Conservation (phyloP, 2,888 invertebrate genomes). For the Tenthredo notha region DNA sequence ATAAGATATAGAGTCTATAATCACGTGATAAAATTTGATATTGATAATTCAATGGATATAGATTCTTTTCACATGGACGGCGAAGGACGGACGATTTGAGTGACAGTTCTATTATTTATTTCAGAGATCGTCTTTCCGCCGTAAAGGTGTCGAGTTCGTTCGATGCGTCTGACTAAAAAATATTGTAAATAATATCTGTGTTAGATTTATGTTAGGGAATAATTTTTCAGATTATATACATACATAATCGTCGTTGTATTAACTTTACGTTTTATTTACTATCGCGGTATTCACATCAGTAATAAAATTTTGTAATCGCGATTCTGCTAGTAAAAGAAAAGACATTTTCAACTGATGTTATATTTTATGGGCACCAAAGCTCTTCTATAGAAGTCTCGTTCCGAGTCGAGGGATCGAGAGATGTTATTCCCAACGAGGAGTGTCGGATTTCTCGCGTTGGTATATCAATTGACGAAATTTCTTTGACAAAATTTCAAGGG, state of each 20-base stretch:
- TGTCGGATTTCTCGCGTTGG: neutral
- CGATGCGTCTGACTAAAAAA: conserved; percentile 43
- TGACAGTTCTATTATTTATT: neutral
- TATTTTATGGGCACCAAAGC: neutral
- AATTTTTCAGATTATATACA: neutral
- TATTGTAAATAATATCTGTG: neutral
- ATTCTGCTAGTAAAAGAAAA: neutral
- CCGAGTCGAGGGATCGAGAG: neutral
- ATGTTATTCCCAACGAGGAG: conserved; percentile 14
- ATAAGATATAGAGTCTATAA: neutral
- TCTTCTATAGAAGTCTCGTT: neutral
- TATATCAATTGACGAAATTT: conserved; percentile 15
- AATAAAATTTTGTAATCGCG: neutral
- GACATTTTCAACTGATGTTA: neutral
- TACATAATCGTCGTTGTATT: neutral
- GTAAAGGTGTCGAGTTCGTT: conserved; percentile 23
- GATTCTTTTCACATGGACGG: neutral
- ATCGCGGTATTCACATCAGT: neutral
- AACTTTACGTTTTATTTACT: neutral
- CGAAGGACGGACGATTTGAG: neutral
- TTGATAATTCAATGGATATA: neutral
- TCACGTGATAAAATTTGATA: neutral
- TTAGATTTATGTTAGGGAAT: neutral
- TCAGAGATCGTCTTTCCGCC: conserved; percentile 22
- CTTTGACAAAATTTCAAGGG: conserved; percentile 25